A percentile compares a stretch with the other conserved stretches of the same genome.
These are phyloP conservation scores for Drosophila sturtevanti DNA, from an alignment of 1,140 invertebrate species.

Conservation along the genomic window DNA sequence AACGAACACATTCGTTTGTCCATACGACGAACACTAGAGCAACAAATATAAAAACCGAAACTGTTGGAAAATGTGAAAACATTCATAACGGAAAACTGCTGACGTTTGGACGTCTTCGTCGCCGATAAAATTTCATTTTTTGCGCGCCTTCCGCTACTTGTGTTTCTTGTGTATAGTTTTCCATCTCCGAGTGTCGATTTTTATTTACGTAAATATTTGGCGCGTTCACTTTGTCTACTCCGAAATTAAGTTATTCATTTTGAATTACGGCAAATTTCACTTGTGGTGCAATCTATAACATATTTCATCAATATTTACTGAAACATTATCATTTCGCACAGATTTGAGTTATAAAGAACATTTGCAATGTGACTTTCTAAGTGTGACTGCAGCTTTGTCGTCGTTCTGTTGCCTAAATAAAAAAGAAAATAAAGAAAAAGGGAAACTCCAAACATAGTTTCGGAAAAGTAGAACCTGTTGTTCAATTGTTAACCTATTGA, in stretches of 20 bases:
- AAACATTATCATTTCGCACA: conserved; percentile 12
- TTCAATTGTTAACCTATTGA: neutral
- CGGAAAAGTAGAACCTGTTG: conserved; percentile 2
- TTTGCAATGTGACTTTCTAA: conserved; percentile 74
- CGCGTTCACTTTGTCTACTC: conserved; percentile 21
- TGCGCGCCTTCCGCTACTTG: conserved; percentile 66
- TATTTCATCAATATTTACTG: conserved; percentile 49
- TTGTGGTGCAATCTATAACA: conserved; percentile 22
- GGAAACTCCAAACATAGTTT: neutral
- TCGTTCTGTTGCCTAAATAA: conserved; percentile 43
- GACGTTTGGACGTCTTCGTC: conserved; percentile 52
- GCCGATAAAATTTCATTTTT: conserved; percentile 37
- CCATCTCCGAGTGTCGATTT: conserved; percentile 12
- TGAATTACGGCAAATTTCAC: conserved; percentile 25
- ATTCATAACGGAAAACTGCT: conserved; percentile 72
- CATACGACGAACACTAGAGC: conserved; percentile 42
- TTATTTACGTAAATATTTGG: conserved; percentile 7
- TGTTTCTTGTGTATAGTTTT: conserved; percentile 51
- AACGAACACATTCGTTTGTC: conserved; percentile 49
- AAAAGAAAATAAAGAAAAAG: neutral
- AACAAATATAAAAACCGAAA: conserved; percentile 71
- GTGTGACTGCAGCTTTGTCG: conserved; percentile 46
- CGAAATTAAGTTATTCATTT: neutral
- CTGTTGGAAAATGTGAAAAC: conserved; percentile 59
- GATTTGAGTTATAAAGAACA: conserved; percentile 10